phyloP scores from a whole-genome alignment of 1,140 invertebrate species.

The Hylaeus anthracinus region DNA sequence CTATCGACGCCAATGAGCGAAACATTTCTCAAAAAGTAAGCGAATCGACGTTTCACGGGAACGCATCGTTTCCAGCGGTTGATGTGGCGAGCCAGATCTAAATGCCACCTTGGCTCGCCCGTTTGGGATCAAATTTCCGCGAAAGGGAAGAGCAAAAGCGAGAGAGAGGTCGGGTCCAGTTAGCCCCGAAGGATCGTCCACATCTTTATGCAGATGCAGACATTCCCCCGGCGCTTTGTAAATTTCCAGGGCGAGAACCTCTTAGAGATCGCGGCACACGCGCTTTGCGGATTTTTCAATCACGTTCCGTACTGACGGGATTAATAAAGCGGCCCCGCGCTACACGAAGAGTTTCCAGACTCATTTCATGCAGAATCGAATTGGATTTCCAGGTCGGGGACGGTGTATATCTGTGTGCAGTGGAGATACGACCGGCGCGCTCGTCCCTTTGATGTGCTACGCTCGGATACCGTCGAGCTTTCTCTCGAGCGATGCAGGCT shows the following conservation, averaged over 20 bases:
- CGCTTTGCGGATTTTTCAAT: slow-evolving; percentile 75
- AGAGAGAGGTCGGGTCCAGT: background rate
- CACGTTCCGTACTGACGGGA: slow-evolving; percentile 68
- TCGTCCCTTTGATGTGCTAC: slow-evolving; percentile 74
- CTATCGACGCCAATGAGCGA: background rate
- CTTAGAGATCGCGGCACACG: slow-evolving; percentile 44
- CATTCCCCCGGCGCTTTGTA: slow-evolving; percentile 49
- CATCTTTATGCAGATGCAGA: slow-evolving; percentile 39
- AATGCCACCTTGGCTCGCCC: background rate
- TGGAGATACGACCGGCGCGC: slow-evolving; percentile 41
- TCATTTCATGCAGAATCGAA: slow-evolving; percentile 77
- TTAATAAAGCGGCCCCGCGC: slow-evolving; percentile 71
- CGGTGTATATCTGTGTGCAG: slow-evolving; percentile 54
- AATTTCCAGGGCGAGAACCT: slow-evolving; percentile 55
- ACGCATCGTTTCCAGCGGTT: background rate
- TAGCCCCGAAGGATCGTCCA: slow-evolving; percentile 8
- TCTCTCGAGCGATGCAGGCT: slow-evolving; percentile 31
- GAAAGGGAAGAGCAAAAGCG: background rate
- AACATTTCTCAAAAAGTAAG: slow-evolving; percentile 18
- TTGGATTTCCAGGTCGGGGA: slow-evolving; percentile 73
- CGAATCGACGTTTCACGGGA: background rate
- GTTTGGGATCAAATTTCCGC: background rate
- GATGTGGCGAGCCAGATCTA: slow-evolving; percentile 1
- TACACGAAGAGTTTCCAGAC: slow-evolving; percentile 70
- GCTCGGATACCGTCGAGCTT: slow-evolving; percentile 46